Conservation (phyloP, 2,797 vertebrate species). For the Propithecus deckenii region DNA sequence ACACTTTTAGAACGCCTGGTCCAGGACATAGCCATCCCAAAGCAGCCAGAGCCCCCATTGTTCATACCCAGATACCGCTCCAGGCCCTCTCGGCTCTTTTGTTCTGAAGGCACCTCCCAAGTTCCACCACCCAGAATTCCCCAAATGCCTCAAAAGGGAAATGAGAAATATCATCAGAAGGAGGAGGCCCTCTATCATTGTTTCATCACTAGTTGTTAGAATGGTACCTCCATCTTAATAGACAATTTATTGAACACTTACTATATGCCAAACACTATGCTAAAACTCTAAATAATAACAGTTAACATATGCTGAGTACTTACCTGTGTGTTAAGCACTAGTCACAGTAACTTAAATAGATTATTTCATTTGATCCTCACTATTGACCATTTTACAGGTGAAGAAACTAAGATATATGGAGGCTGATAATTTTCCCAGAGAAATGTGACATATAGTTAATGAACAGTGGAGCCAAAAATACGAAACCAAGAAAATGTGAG, state of each 20-base stretch:
- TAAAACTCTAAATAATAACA: neutral
- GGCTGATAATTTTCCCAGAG: neutral
- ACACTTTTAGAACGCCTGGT: neutral
- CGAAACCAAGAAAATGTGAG: constrained; percentile 1
- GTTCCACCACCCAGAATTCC: neutral
- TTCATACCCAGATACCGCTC: neutral
- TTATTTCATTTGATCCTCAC: neutral
- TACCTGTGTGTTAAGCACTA: neutral
- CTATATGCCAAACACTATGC: neutral
- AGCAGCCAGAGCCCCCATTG: neutral
- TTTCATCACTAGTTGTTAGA: neutral
- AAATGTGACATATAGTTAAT: neutral
- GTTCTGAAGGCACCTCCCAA: neutral
- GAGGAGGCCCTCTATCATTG: neutral
- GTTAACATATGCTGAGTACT: neutral
- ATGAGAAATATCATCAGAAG: neutral
- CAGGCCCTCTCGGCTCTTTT: neutral
- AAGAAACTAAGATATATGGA: neutral
- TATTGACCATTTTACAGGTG: neutral
- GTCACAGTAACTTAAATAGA: neutral
- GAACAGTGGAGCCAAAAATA: constrained; percentile 4
- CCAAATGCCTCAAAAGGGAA: neutral
- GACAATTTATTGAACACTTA: neutral
- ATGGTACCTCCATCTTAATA: neutral
- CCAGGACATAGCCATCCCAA: neutral